Evolutionary conservation across 2,113 vertebrate species (phyloP), one percentile per base, ranked within the genome.

Genomic region (Periophthalmodon schlosseri): DNA sequence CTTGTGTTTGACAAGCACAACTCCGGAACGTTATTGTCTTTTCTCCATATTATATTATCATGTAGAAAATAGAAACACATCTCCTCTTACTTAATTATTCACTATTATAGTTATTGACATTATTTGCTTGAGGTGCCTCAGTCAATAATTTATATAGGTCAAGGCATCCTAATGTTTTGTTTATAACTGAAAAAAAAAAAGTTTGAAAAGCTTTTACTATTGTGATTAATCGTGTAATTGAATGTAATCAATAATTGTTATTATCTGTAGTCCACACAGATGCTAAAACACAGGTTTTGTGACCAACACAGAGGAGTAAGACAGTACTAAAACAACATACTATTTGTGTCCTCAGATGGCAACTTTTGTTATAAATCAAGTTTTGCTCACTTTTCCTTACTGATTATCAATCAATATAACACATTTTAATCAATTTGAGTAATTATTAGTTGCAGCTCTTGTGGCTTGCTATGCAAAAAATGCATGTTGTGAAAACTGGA

Each of bases 141-240:
- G 91, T 93, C 91, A 88, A 88, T 93, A 85, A 91, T 92, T 90
- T 86, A 91, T 92, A 78, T 84, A 86, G 91, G 92, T 93, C 91
- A 90, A 81, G 76, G 78, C 70, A 68, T 70, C 81, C 85, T 81
- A 87, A 78, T 88, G 87, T 86, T 87, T 84, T 80, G 83, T 20
- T 54, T 54, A 90, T 87, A 89, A 88, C 90, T 91, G 86, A 84
- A 74, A 81, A 89, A 83, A 85, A 88, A 77, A 74, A 80, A 84
- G 81, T 77, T 80, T 88, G 89, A 21, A 23, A 18, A 20, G 49
- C 49, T 52, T 52, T 52, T 52, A 18, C 49, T 52, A 7, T 52
- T n/a, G 20, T 56, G 52, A 21, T 56, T 20, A 56, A 56, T 56
- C 0, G 6, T 56, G 20, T 56, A 21, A 21, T 56, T 21, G 9